Percentiles rank a stretch among this genome's conserved stretches.
phyloP scores from a whole-genome alignment of 1,140 invertebrate genomes.

The Aphidius gifuensis region DNA sequence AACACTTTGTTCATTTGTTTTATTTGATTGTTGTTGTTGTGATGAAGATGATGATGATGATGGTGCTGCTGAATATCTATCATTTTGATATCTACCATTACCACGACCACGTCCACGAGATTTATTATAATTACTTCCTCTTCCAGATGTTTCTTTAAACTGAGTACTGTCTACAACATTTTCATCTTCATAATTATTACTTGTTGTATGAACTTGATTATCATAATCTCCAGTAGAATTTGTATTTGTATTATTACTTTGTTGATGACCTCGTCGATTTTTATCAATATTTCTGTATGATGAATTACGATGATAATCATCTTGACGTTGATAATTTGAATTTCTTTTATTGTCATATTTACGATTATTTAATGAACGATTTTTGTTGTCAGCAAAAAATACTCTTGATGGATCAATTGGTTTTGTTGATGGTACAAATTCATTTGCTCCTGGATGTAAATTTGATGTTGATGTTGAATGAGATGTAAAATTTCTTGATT shows the following conservation, averaged over 20 bases:
- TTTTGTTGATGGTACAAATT: constrained; percentile 36
- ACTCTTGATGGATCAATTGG: constrained; percentile 20
- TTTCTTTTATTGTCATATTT: constrained; percentile 30
- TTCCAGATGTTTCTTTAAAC: neutral
- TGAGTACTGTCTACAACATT: neutral
- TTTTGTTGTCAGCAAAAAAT: constrained; percentile 31
- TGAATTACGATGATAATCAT: constrained; percentile 6
- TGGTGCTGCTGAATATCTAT: constrained; percentile 29
- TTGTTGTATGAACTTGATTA: constrained; percentile 5
- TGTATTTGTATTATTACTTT: neutral
- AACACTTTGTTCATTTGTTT: neutral
- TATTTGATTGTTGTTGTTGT: neutral
- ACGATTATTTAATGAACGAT: constrained; percentile 25
- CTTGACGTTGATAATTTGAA: constrained; percentile 23
- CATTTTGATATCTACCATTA: constrained; percentile 32
- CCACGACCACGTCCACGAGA: too few relatives aligned
- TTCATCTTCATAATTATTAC: constrained; percentile 16
- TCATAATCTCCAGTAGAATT: neutral
- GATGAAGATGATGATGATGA: neutral
- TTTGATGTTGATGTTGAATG: constrained; percentile 31
- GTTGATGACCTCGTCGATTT: neutral
- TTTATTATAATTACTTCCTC: neutral
- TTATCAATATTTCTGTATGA: constrained; percentile 5
- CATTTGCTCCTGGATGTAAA: constrained; percentile 38
- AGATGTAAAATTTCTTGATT: constrained; percentile 1